Conservation (phyloP, 2,113 vertebrate genomes). For the Seriola rivoliana region DNA sequence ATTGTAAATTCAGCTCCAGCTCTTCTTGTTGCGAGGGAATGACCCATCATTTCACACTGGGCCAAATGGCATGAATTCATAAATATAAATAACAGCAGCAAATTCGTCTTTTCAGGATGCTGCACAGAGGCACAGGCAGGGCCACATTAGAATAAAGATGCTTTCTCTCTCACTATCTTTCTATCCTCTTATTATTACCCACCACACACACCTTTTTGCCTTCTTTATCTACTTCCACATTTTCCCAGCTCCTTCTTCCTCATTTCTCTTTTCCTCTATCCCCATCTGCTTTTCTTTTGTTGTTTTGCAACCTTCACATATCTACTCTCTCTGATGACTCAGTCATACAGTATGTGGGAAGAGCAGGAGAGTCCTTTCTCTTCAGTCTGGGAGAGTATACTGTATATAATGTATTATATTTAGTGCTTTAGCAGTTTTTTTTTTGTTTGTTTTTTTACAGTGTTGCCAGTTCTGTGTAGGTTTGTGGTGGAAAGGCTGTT, state of each 20-base stretch:
- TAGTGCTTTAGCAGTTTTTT: background rate
- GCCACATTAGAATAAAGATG: slow-evolving; percentile 79
- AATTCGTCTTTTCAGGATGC: slow-evolving; percentile 82
- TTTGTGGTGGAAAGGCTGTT: slow-evolving; percentile 15
- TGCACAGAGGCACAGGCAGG: slow-evolving; percentile 71
- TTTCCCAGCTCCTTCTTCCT: slow-evolving; percentile 39
- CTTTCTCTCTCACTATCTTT: slow-evolving; percentile 60
- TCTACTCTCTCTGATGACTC: slow-evolving; percentile 27
- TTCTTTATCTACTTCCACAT: slow-evolving; percentile 64
- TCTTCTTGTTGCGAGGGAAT: slow-evolving; percentile 87
- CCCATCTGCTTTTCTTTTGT: slow-evolving; percentile 35
- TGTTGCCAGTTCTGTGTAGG: slow-evolving; percentile 12
- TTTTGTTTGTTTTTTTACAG: background rate
- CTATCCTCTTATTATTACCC: slow-evolving; percentile 53
- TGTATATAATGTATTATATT: background rate
- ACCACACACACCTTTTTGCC: slow-evolving; percentile 41
- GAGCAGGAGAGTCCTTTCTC: background rate
- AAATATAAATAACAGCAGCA: slow-evolving; percentile 88
- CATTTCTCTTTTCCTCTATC: slow-evolving; percentile 26
- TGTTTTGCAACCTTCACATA: slow-evolving; percentile 25
- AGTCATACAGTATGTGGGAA: slow-evolving; percentile 26
- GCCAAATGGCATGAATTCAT: slow-evolving; percentile 89
- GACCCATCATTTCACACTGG: slow-evolving; percentile 87
- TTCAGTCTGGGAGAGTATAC: background rate
- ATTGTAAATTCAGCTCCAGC: slow-evolving; percentile 88